A percentile compares a stretch with the other conserved stretches of the same genome.
Evolutionary conservation across 1,140 invertebrate genomes (phyloP).

Genomic region (Drosophila bifasciata): DNA sequence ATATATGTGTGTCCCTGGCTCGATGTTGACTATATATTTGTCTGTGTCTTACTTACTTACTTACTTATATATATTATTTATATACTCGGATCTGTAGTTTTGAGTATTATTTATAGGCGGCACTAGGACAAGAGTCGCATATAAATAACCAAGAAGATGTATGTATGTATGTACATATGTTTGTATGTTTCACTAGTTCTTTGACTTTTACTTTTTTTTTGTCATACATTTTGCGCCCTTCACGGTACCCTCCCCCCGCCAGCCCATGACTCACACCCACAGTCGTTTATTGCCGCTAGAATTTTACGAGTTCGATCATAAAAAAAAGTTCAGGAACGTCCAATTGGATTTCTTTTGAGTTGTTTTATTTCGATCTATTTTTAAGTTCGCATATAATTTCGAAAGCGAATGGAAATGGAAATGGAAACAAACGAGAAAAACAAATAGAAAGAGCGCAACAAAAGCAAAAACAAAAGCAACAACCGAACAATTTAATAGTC

Average conservation of each 20-base stretch:
- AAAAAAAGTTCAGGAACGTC: conserved; percentile 41
- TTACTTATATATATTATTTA: conserved; percentile 6
- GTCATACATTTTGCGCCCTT: conserved; percentile 19
- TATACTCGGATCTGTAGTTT: conserved; percentile 21
- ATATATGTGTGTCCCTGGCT: conserved; percentile 23
- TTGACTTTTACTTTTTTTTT: conserved; percentile 24
- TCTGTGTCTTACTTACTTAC: neutral
- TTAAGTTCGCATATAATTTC: conserved; percentile 36
- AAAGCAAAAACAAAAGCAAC: conserved; percentile 13
- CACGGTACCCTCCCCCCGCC: neutral
- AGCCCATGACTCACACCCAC: conserved; percentile 49
- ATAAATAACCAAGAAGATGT: conserved; percentile 40
- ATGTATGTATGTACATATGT: neutral
- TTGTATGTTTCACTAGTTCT: conserved; percentile 15
- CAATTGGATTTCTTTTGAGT: conserved; percentile 25
- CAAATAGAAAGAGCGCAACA: neutral
- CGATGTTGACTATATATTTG: neutral
- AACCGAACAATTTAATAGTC: conserved; percentile 8
- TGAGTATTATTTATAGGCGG: conserved; percentile 73
- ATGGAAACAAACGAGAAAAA: conserved; percentile 10
- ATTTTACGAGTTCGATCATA: conserved; percentile 70
- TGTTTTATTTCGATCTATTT: conserved; percentile 47
- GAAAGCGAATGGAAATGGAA: conserved; percentile 30
- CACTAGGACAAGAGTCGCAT: conserved; percentile 60
- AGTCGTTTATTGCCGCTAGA: conserved; percentile 57